Conservation (phyloP, 2,888 invertebrate species). For the Magallana nippona region DNA sequence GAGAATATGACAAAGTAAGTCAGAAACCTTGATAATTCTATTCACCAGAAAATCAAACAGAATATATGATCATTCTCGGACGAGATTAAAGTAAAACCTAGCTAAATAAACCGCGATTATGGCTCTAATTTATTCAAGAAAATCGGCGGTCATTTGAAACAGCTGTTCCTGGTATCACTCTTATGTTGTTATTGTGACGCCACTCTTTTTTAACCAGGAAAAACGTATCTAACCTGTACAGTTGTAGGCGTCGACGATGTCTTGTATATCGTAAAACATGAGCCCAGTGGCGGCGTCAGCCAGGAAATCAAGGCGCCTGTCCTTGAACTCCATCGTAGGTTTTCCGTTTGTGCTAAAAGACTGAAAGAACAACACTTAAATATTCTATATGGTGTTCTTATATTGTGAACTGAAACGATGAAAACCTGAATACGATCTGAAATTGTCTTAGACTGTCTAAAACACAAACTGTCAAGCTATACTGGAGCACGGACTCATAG, state of each 20-base stretch:
- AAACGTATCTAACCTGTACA: conserved; percentile 43
- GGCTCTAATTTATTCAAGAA: no score
- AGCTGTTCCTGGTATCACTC: no score
- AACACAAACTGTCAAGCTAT: background rate
- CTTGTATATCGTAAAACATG: conserved; percentile 48
- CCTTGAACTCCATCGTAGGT: conserved; percentile 41
- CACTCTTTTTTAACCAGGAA: background rate
- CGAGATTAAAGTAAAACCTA: no score
- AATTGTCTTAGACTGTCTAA: no score
- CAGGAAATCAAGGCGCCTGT: conserved; percentile 44
- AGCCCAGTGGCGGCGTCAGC: conserved; percentile 45
- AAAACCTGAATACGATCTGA: no score
- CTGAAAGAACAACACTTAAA: background rate
- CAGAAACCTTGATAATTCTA: no score
- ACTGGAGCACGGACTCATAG: conserved; percentile 35
- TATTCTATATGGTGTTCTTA: background rate
- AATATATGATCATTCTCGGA: no score
- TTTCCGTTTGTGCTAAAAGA: conserved; percentile 45
- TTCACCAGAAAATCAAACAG: no score
- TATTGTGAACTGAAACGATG: no score
- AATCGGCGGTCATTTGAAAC: no score
- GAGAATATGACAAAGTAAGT: no score
- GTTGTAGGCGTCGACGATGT: conserved; percentile 42
- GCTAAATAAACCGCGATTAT: no score
- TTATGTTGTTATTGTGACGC: background rate